phyloP scores from a whole-genome alignment of 2,797 vertebrate genomes.

The Merluccius polli region DNA sequence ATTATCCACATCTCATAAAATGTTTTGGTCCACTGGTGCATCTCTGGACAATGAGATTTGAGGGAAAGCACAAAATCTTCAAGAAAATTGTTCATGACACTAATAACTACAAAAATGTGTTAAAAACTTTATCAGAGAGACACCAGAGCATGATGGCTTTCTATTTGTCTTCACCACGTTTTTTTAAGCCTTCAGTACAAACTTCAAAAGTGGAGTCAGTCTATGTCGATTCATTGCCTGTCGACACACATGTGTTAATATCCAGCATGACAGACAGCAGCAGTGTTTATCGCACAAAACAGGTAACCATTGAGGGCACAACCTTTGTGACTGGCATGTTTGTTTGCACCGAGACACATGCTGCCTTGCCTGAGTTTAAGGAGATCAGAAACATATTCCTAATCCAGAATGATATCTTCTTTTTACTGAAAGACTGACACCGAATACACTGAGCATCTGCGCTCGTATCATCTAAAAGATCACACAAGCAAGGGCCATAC shows the following conservation, averaged over 20 bases:
- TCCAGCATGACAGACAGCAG: constrained; percentile 19
- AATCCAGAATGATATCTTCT: constrained; percentile 16
- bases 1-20: constrained; percentile 22
- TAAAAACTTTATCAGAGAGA: too few species aligned
- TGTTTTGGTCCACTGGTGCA: constrained; percentile 28
- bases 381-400: constrained; percentile 37
- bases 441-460: constrained; percentile 38
- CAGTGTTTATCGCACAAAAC: constrained; percentile 28
- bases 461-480: too few species aligned
- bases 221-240: too few species aligned
- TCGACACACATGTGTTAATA: not conserved
- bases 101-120: constrained; percentile 20
- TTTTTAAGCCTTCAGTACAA: too few species aligned
- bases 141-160: too few species aligned
- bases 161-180: too few species aligned
- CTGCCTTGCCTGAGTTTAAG: constrained; percentile 35
- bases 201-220: too few species aligned
- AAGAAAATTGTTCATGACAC: constrained; percentile 24
- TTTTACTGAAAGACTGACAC: constrained; percentile 31
- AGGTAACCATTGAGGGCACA: constrained; percentile 25
- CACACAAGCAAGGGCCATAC: too few species aligned
- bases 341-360: constrained; percentile 24
- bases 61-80: constrained; percentile 28
- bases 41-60: constrained; percentile 34
- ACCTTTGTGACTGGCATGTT: constrained; percentile 25